Percentiles rank a stretch among this genome's conserved stretches.
phyloP scores from a whole-genome alignment of 2,113 vertebrate species.

The Rousettus leschenaultii region DNA sequence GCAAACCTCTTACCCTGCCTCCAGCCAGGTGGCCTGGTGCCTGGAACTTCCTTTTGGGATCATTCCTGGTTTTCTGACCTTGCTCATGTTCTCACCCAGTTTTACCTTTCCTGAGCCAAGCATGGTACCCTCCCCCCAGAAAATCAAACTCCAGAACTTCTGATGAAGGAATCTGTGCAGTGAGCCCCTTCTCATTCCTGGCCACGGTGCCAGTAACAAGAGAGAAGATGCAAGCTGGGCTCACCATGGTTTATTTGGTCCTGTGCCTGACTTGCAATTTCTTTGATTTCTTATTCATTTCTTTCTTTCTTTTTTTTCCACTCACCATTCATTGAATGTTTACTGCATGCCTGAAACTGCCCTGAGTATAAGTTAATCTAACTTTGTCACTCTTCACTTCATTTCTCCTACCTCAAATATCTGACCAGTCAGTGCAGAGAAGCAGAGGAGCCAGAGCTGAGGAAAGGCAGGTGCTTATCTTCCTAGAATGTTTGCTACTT shows the following conservation, averaged over 20 bases:
- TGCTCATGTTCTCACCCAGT: not conserved
- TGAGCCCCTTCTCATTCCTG: not conserved
- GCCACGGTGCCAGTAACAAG: accelerated
- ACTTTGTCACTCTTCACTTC: not conserved
- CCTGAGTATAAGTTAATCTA: not conserved
- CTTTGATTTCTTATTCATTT: not conserved
- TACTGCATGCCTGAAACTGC: not conserved
- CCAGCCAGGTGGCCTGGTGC: not conserved
- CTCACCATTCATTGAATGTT: not conserved
- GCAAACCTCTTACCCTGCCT: not conserved
- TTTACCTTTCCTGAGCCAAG: not conserved
- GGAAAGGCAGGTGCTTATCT: not conserved
- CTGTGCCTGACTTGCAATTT: not conserved
- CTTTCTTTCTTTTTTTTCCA: not conserved
- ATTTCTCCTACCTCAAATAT: not conserved
- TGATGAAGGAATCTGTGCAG: not conserved
- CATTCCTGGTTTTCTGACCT: not conserved
- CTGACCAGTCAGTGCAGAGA: not conserved
- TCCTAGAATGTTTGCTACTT: not conserved
- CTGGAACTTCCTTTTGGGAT: not conserved
- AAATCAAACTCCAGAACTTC: not conserved
- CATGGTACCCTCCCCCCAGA: too few species aligned
- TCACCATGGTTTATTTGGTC: not conserved
- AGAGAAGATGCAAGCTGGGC: accelerated
- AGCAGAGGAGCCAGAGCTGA: not conserved